A percentile compares a stretch with the other conserved stretches of the same genome.
Evolutionary conservation across 2,888 invertebrate species (phyloP).

Genomic region (Epicampocera succincta): DNA sequence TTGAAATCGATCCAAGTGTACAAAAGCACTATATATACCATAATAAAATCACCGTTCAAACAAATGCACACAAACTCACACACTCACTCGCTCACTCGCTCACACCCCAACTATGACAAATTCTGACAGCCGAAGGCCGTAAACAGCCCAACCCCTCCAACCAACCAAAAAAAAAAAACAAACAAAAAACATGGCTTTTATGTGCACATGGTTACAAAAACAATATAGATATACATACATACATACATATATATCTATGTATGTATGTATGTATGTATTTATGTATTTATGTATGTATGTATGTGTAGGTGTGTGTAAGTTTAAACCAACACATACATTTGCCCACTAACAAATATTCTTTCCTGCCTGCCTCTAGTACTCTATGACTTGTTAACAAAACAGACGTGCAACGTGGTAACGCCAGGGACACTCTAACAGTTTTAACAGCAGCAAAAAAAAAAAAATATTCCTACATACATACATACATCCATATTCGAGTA

Average conservation of each 20-base stretch:
- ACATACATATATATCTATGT: background rate
- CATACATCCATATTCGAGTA: constrained; percentile 51
- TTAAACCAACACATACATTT: constrained; percentile 13
- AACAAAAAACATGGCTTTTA: constrained; percentile 48
- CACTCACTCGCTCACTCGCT: no score
- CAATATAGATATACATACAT: constrained; percentile 29
- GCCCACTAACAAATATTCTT: constrained; percentile 18
- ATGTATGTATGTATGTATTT: no score
- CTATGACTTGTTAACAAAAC: constrained; percentile 51
- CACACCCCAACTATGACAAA: constrained; percentile 48
- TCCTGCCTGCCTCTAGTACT: constrained; percentile 42
- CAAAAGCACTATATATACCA: constrained; percentile 61
- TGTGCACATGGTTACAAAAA: constrained; percentile 60
- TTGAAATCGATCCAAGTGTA: constrained; percentile 77
- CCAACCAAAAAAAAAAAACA: constrained; percentile 8
- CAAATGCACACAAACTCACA: constrained; percentile 41
- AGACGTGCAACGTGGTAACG: constrained; percentile 61
- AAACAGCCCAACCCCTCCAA: constrained; percentile 50
- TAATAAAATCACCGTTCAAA: constrained; percentile 63
- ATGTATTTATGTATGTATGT: background rate
- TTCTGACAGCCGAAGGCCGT: constrained; percentile 63
- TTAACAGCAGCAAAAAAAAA: constrained; percentile 42
- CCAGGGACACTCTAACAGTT: constrained; percentile 64
- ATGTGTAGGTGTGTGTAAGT: background rate
- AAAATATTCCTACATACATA: no score